Base-by-base conservation (phyloP, 92 coral and sea anemone species). In the Palythoa caribaeorum region DNA sequence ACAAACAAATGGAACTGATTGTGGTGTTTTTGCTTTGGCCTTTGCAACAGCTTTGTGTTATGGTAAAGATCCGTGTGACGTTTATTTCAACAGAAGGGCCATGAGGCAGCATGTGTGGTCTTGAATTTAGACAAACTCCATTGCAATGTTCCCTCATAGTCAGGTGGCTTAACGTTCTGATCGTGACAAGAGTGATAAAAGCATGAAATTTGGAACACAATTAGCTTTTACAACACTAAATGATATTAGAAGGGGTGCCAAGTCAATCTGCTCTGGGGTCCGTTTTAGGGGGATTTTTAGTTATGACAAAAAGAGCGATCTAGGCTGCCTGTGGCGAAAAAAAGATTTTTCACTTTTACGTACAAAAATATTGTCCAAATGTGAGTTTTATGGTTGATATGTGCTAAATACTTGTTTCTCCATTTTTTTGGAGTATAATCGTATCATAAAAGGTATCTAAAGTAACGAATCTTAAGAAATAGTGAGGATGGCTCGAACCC, bases 41-140 rank as follows among this genome's bases (percentile, higher is more conserved):
- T 75, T 44, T 75, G 79, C 79, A 6, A 51, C 79, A 47, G 79
- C 79, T 44, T n/a, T 75, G 12, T 75, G 79, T 19, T 75, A 9
- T 75, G 79, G 79, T 1, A 55, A 80, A 38, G 66, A 59, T 59
- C 66, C 66, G 17, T 59, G 66, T 14, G 13, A 5, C 17, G 16
- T 59, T 14, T 1, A 11, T 14, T 6, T 59, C 15, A 59, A 59
- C n/a, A 59, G 66, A 59, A 59, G n/a, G 15, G 66, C 13, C 13
- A 59, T 11, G 13, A 11, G 66, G 16, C 66, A 9, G 16, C 66
- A 5, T 59, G 16, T 59, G 66, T 59, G 66, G 66, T 3, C 13
- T 11, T 59, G 66, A 5, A 9, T 59, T 14, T 3, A 9, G 66
- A 14, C 13, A 1, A 11, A 59, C 16, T 9, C 13, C 16, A 0